A percentile compares a stretch with the other conserved stretches of the same genome.
Conservation (phyloP, 2,888 invertebrate species). For the Pelosia muscerda region DNA sequence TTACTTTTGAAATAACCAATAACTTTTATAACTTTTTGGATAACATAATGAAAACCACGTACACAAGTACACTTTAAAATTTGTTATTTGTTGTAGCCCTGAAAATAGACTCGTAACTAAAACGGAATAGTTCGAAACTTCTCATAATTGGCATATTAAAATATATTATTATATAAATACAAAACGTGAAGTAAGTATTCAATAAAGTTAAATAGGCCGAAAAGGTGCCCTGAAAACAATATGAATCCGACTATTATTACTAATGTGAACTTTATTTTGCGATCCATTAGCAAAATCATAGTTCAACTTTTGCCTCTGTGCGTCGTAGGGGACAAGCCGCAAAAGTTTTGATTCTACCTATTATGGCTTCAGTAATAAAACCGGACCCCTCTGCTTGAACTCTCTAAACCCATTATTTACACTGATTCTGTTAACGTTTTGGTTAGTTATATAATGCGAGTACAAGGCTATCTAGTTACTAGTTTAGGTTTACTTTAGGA, state of each 20-base stretch:
- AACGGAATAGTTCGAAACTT: too few species aligned
- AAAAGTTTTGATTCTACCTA: conserved; percentile 55
- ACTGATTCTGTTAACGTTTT: conserved; percentile 47
- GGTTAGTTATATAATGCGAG: neutral
- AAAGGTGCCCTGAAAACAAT: conserved; percentile 1
- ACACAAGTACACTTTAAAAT: too few species aligned
- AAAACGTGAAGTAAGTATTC: neutral
- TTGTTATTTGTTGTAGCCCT: too few species aligned
- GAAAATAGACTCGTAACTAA: too few species aligned
- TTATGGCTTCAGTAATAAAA: conserved; percentile 51
- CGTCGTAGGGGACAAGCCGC: conserved; percentile 34
- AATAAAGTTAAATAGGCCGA: neutral
- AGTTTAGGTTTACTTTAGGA: neutral
- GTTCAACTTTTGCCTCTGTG: conserved; percentile 41
- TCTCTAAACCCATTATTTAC: conserved; percentile 48
- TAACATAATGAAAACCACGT: too few species aligned
- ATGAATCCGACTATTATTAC: conserved; percentile 25
- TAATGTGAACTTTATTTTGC: conserved; percentile 41
- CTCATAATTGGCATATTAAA: too few species aligned
- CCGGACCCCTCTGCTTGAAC: conserved; percentile 35
- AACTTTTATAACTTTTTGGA: too few species aligned
- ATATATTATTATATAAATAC: too few species aligned
- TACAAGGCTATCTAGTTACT: conserved; percentile 3
- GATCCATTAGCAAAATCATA: conserved; percentile 37
- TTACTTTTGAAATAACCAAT: too few species aligned